These are phyloP conservation scores for Narcine bancroftii DNA, from an alignment of 2,113 vertebrate species.

Conservation along the genomic window DNA sequence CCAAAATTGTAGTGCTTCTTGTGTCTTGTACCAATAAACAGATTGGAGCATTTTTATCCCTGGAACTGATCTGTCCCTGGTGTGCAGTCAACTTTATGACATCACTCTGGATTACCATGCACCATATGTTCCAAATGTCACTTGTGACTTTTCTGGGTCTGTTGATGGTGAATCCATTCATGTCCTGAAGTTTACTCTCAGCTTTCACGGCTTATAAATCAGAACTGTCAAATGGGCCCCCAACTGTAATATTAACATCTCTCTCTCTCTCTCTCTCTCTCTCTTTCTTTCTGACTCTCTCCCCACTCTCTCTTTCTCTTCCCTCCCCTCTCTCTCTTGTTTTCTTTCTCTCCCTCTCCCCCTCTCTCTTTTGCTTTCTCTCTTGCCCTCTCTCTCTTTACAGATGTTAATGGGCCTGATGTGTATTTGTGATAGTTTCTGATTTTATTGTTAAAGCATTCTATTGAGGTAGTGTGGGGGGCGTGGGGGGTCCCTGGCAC, in stretches of 20 bases:
- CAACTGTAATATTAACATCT: neutral
- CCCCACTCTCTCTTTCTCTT: no score
- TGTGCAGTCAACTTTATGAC: neutral
- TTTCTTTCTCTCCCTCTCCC: no score
- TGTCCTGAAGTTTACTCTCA: neutral
- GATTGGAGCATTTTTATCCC: neutral
- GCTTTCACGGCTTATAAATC: neutral
- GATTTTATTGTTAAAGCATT: neutral
- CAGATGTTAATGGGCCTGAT: neutral
- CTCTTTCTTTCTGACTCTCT: no score
- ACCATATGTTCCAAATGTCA: neutral
- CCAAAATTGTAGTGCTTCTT: neutral
- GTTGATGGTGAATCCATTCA: neutral
- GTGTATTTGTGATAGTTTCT: neutral
- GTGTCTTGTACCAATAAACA: neutral
- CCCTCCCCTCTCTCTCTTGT: no score
- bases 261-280: no score
- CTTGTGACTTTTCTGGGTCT: neutral
- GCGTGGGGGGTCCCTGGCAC: neutral
- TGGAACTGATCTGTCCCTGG: neutral
- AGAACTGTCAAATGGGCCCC: conserved; percentile 5
- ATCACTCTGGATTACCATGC: neutral
- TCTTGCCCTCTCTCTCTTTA: neutral
- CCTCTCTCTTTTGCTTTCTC: no score
- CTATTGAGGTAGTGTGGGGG: neutral